Evolutionary conservation across 2,888 invertebrate species (phyloP).

Genomic region (Selenia dentaria): DNA sequence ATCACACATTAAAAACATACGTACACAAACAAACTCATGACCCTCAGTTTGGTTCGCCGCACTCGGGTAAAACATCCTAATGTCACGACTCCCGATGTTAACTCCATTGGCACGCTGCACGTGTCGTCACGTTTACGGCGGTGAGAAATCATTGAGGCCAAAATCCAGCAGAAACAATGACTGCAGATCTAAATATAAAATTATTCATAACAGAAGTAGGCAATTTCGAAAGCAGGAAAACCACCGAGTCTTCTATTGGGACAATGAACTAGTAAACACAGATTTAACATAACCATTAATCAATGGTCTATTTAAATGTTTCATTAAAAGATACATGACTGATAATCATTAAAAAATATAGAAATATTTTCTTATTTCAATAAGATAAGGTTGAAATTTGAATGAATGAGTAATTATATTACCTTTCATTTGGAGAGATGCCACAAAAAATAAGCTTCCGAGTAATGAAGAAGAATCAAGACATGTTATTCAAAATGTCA

Average conservation of each 20-base stretch:
- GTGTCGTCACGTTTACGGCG: too few species aligned
- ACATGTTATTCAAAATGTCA: conserved; percentile 33
- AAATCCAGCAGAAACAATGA: too few species aligned
- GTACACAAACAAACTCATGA: too few species aligned
- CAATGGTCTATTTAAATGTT: conserved; percentile 11
- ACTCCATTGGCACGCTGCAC: too few species aligned
- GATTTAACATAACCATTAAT: conserved; percentile 4
- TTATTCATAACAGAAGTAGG: background rate
- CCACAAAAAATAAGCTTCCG: conserved; percentile 33
- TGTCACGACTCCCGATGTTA: too few species aligned
- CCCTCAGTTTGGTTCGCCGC: too few species aligned
- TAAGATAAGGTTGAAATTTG: conserved; percentile 28
- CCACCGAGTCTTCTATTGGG: conserved; percentile 1
- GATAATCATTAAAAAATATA: background rate
- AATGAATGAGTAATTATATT: conserved; percentile 8
- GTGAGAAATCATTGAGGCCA: too few species aligned
- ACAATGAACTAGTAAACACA: conserved; percentile 8
- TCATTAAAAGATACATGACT: conserved; percentile 5
- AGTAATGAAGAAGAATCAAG: conserved; percentile 34
- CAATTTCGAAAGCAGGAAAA: conserved; percentile 18
- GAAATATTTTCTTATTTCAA: background rate
- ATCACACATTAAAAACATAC: too few species aligned
- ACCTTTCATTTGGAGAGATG: conserved; percentile 45
- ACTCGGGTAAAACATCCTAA: too few species aligned
- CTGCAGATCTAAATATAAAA: too few species aligned